A percentile compares a stretch with the other conserved stretches of the same genome.
Evolutionary conservation across 2,797 vertebrate genomes (phyloP).

Genomic region (Eulemur rubriventer): DNA sequence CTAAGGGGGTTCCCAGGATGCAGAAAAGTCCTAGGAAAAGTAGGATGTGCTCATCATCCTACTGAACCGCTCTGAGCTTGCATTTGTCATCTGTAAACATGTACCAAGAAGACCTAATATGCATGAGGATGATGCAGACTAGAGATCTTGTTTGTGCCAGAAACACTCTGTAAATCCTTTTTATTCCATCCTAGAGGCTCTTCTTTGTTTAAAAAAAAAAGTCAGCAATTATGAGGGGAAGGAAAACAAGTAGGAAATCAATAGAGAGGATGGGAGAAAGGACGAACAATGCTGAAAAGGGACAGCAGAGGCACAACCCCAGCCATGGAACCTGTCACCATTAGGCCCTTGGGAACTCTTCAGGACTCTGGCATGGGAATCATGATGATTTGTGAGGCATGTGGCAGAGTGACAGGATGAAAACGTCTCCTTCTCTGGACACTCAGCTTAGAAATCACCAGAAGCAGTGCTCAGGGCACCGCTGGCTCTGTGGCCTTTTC

Average conservation of each 20-base stretch:
- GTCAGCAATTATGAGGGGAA: neutral
- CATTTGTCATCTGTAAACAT: neutral
- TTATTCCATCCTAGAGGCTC: neutral
- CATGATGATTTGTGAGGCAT: neutral
- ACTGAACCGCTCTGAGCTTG: neutral
- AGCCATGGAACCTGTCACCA: neutral
- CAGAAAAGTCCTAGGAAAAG: neutral
- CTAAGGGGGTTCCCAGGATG: neutral
- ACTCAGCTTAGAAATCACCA: conserved; percentile 41
- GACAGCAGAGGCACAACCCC: neutral
- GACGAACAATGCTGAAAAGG: neutral
- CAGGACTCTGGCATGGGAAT: neutral
- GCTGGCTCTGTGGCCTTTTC: neutral
- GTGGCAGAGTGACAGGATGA: neutral
- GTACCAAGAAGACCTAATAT: neutral
- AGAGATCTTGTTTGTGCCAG: neutral
- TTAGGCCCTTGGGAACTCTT: neutral
- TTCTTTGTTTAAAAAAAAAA: neutral
- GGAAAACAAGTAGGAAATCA: neutral
- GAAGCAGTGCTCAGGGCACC: neutral
- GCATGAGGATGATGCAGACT: neutral
- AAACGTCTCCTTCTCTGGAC: neutral
- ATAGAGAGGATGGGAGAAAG: neutral
- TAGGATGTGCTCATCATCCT: neutral
- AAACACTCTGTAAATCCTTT: neutral